A percentile compares a stretch with the other conserved stretches of the same genome.
phyloP scores from a whole-genome alignment of 2,797 vertebrate genomes.

The Falco peregrinus region DNA sequence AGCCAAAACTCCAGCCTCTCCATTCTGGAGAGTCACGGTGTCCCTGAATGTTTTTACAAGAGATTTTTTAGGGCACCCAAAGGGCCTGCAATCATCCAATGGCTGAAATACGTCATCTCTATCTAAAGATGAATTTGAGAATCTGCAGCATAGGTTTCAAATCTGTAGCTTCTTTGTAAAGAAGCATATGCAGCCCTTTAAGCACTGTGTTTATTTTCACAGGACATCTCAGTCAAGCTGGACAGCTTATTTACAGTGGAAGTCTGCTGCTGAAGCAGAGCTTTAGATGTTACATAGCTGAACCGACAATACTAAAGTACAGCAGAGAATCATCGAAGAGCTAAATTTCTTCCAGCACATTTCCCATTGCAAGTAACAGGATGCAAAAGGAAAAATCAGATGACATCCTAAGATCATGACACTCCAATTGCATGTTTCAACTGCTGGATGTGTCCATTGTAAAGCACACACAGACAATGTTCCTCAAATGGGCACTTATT shows the following conservation, averaged over 20 bases:
- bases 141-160: neutral
- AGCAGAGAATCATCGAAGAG: neutral
- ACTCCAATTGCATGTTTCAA: neutral
- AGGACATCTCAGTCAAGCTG: neutral
- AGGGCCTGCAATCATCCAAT: neutral
- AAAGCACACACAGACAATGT: neutral
- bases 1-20: neutral
- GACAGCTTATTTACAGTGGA: conserved; percentile 12
- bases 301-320: neutral
- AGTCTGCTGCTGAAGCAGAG: conserved; percentile 12
- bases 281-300: neutral
- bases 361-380: neutral
- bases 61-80: neutral
- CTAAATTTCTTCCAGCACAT: neutral
- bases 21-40: neutral
- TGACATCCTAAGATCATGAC: neutral
- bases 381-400: conserved; percentile 5
- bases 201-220: conserved; percentile 6
- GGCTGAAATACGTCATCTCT: neutral
- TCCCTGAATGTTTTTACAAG: neutral
- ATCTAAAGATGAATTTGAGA: neutral
- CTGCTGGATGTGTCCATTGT: neutral
- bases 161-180: neutral
- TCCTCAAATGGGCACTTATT: neutral
- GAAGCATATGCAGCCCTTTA: neutral